phyloP scores from a whole-genome alignment of 1,140 invertebrate genomes.

The Monomorium pharaonis region DNA sequence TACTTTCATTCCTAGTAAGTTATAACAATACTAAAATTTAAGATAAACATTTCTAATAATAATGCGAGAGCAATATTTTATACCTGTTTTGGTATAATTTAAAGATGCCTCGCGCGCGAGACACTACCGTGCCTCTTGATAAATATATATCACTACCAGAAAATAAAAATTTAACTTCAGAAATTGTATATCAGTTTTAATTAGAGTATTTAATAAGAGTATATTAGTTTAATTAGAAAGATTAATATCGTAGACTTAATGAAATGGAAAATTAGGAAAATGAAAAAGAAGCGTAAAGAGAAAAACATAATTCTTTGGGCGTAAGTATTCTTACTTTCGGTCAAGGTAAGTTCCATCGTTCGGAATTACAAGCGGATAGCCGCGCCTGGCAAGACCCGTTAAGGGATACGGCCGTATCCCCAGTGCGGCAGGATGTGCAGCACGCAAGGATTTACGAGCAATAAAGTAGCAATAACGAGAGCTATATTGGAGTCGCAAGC shows the following conservation, averaged over 20 bases:
- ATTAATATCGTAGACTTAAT: slow-evolving; percentile 28
- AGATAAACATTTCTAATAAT: neutral
- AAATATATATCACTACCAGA: neutral
- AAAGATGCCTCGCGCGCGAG: too few relatives aligned
- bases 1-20: neutral
- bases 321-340: slow-evolving; percentile 5
- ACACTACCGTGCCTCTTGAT: too few relatives aligned
- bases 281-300: neutral
- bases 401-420: slow-evolving; percentile 67
- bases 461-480: slow-evolving; percentile 83
- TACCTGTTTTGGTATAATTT: neutral
- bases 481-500: slow-evolving; percentile 72
- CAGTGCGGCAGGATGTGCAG: slow-evolving; percentile 57
- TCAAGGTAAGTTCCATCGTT: neutral
- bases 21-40: neutral
- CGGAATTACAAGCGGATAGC: slow-evolving; percentile 32
- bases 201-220: too few relatives aligned
- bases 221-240: neutral
- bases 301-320: neutral
- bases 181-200: neutral
- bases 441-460: slow-evolving; percentile 79
- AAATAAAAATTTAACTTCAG: neutral
- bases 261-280: neutral
- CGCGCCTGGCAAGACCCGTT: slow-evolving; percentile 52
- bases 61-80: neutral